Evolutionary conservation across 2,113 vertebrate genomes (phyloP).

Genomic region (Anhinga anhinga): DNA sequence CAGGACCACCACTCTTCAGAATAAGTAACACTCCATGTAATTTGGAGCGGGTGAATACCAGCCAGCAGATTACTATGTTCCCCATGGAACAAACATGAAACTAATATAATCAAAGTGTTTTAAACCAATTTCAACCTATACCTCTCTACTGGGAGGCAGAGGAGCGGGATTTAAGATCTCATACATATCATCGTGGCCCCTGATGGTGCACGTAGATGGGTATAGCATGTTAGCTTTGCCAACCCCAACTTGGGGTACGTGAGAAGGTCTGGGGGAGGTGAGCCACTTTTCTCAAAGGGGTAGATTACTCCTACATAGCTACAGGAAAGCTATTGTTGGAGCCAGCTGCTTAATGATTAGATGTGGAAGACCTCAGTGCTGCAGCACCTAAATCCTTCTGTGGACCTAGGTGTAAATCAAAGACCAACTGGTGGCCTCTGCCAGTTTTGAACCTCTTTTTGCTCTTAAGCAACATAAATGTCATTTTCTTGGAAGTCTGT

Average conservation of each 20-base stretch:
- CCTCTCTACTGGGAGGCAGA: neutral
- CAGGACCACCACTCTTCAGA: neutral
- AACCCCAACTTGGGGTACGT: neutral
- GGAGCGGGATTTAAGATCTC: neutral
- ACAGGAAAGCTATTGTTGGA: neutral
- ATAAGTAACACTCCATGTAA: neutral
- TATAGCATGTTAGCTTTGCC: neutral
- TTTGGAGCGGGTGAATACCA: neutral
- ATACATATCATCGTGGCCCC: rapidly evolving
- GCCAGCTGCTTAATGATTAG: neutral
- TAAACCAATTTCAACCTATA: neutral
- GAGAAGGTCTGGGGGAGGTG: neutral
- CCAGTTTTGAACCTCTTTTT: neutral
- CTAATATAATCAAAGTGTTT: neutral
- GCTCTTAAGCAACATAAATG: neutral
- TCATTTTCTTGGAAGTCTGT: neutral
- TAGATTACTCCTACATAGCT: neutral
- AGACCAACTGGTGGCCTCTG: neutral
- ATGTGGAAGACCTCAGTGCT: neutral
- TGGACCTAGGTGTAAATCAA: neutral
- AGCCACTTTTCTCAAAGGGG: neutral
- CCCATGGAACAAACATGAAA: neutral
- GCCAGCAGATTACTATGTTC: neutral
- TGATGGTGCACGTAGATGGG: neutral
- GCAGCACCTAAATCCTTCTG: neutral